Evolutionary conservation across 2,797 vertebrate genomes (phyloP).

Genomic region (Xenentodon cancila): DNA sequence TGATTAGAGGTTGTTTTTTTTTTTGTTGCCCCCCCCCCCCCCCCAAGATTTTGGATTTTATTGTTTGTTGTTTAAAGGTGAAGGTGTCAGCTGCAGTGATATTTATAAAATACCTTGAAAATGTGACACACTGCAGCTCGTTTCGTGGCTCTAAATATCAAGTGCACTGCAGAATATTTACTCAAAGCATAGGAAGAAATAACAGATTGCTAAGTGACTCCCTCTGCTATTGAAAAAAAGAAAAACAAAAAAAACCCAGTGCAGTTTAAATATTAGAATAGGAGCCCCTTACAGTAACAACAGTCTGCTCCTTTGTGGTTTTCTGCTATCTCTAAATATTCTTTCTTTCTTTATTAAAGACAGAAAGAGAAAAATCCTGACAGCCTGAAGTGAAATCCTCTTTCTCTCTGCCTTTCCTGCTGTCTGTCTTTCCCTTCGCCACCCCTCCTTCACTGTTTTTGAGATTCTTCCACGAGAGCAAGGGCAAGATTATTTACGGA

Average conservation of each 20-base stretch:
- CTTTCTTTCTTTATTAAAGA: background rate
- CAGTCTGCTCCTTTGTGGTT: conserved; percentile 21
- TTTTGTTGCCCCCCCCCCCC: too few species aligned
- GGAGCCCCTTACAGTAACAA: conserved; percentile 19
- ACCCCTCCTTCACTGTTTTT: conserved; percentile 51
- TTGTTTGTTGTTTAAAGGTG: conserved; percentile 38
- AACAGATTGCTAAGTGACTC: background rate
- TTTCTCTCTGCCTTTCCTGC: conserved; percentile 6
- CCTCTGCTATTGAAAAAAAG: background rate
- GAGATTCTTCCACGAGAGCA: conserved; percentile 57
- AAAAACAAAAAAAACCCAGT: too few species aligned
- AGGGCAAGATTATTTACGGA: conserved; percentile 74
- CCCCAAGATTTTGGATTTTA: conserved; percentile 1
- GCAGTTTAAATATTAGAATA: conserved; percentile 27
- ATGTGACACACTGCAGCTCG: conserved; percentile 11
- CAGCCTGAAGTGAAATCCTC: conserved; percentile 41
- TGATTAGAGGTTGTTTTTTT: background rate
- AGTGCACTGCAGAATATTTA: conserved; percentile 20
- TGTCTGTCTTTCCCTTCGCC: conserved; percentile 23
- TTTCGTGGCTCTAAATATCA: conserved; percentile 21
- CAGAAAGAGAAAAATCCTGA: conserved; percentile 19
- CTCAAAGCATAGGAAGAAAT: background rate
- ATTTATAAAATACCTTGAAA: conserved; percentile 43
- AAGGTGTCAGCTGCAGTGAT: conserved; percentile 27
- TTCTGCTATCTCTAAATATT: conserved; percentile 17